These are phyloP conservation scores for Empidonax traillii DNA, from an alignment of 2,113 vertebrate genomes.

Conservation along the genomic window DNA sequence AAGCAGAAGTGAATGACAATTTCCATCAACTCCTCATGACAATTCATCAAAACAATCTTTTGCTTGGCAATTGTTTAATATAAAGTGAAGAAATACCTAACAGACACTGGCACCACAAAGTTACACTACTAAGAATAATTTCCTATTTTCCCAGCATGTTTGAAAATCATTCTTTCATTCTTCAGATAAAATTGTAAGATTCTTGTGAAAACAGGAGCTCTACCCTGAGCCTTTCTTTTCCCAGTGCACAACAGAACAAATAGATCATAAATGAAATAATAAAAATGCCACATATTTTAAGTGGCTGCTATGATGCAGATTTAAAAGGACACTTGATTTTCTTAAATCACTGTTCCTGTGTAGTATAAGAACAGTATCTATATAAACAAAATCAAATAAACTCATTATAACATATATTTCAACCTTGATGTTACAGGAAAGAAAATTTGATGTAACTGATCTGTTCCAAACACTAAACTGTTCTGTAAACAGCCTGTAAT, in stretches of 20 bases:
- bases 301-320: constrained; percentile 50
- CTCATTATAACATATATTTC: constrained; percentile 4
- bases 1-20: constrained; percentile 1
- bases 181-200: constrained; percentile 61
- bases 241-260: constrained; percentile 61
- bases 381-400: neutral
- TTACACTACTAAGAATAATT: constrained; percentile 29
- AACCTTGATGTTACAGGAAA: constrained; percentile 6
- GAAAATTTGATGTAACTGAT: constrained; percentile 10
- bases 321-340: constrained; percentile 41
- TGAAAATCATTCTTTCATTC: constrained; percentile 65
- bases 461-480: neutral
- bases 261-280: constrained; percentile 66
- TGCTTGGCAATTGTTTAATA: constrained; percentile 46
- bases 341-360: neutral
- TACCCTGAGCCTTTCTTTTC: neutral
- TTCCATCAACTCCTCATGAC: constrained; percentile 33
- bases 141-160: constrained; percentile 41
- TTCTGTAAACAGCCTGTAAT: neutral
- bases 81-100: constrained; percentile 61
- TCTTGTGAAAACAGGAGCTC: constrained; percentile 54
- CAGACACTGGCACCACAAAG: constrained; percentile 30
- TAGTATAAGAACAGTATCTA: neutral
- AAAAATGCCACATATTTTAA: constrained; percentile 62
- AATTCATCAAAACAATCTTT: constrained; percentile 45